Conservation (phyloP, 1,140 invertebrate species). For the Hycleus phaleratus region DNA sequence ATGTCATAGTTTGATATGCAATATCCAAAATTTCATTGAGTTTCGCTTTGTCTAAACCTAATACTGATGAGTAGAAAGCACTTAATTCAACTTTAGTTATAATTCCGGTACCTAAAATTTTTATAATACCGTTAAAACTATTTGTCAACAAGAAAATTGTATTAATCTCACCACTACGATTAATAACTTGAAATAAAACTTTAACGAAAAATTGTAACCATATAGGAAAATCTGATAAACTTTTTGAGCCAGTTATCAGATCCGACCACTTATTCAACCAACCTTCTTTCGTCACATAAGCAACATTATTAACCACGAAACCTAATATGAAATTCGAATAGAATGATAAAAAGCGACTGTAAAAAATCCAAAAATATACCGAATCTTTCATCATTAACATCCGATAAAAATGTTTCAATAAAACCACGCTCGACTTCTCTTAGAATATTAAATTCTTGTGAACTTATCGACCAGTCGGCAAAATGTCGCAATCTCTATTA, state of each 20-base stretch:
- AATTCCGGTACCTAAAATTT: slow-evolving; percentile 47
- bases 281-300: slow-evolving; percentile 45
- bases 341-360: slow-evolving; percentile 1
- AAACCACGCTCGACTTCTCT: slow-evolving; percentile 60
- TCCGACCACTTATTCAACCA: slow-evolving; percentile 61
- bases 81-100: slow-evolving; percentile 56
- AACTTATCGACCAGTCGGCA: slow-evolving; percentile 63
- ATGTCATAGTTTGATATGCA: slow-evolving; percentile 59
- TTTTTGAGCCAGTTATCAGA: slow-evolving; percentile 46
- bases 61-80: slow-evolving; percentile 60
- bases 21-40: slow-evolving; percentile 57
- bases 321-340: slow-evolving; percentile 17
- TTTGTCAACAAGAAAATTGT: no score
- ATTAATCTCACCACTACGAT: slow-evolving; percentile 49
- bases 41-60: slow-evolving; percentile 51
- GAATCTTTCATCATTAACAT: slow-evolving; percentile 38
- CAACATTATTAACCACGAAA: slow-evolving; percentile 33
- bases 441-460: slow-evolving; percentile 58
- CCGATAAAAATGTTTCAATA: slow-evolving; percentile 54
- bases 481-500: slow-evolving; percentile 60
- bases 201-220: slow-evolving; percentile 65
- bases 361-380: slow-evolving; percentile 24
- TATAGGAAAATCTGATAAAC: slow-evolving; percentile 54
- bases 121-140: not conserved
- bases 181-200: slow-evolving; percentile 62